Evolutionary conservation across 2,797 vertebrate genomes (phyloP), one percentile per base, ranked within the genome.

Genomic region (Corythornis leucogaster): DNA sequence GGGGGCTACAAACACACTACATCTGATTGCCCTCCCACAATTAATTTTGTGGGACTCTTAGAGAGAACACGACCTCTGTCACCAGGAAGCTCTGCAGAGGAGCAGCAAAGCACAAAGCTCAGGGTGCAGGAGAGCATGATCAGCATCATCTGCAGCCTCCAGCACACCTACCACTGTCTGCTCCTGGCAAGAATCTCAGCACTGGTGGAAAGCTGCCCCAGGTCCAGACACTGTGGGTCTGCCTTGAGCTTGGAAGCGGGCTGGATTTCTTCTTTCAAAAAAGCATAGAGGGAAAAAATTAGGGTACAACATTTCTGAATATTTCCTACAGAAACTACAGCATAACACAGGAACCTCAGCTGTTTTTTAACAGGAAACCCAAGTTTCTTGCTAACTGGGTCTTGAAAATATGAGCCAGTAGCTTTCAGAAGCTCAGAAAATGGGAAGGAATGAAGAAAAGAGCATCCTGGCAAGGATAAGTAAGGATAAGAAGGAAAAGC

Each of bases 401-500:
- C 46, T 87, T 75, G 90, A 85, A 92, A 89, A 87, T 93, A 63
- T 50, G 80, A 93, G 78, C 76, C 54, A 92, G 66, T 24, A 48
- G 31, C 50, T 82, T 92, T 76, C 71, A 95, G 92, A 93, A 93
- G 61, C 87, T 92, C 79, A 93, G 40, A 87, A 92, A 87, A 85
- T 21, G 12, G 20, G 43, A 75, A 75, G 42, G 30, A 90, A 92
- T 64, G 53, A 90, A 91, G 80, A 53, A 85, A 95, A 91, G 58
- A 87, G 62, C 81, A 94, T 95, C 25, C 93, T 94, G 76, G 93
- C 76, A 85, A 58, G 66, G 40, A 87, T 78, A 46, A 96, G 89
- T 93, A 78, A 71, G 79, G 51, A 85, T 92, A 89, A 90, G 81
- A 89, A 89, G 66, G 69, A 75, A 93, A 95, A 92, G 69, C 92